A percentile compares a stretch with the other conserved stretches of the same genome.
These are phyloP conservation scores for Machimus atricapillus DNA, from an alignment of 2,888 invertebrate species.

Conservation along the genomic window DNA sequence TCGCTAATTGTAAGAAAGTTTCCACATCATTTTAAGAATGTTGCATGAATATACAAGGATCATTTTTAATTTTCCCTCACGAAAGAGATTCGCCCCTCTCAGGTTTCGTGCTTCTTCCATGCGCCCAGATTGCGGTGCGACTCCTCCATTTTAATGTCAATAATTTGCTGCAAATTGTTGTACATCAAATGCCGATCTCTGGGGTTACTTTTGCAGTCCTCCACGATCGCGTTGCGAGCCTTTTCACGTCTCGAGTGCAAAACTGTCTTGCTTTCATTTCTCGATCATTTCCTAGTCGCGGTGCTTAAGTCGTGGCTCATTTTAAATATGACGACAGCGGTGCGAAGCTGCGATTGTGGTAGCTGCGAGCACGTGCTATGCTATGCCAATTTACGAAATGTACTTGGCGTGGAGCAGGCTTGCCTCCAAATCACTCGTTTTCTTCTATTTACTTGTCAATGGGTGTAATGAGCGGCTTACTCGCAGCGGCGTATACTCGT, in stretches of 20 bases:
- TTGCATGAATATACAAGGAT: neutral
- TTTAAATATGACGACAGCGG: conserved; percentile 14
- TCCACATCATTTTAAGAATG: neutral
- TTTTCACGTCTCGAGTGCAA: conserved; percentile 6
- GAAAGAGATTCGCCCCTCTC: neutral
- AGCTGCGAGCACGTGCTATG: conserved; percentile 22
- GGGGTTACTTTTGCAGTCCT: neutral
- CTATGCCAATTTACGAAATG: conserved; percentile 30
- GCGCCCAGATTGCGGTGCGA: neutral
- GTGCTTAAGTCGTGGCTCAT: neutral
- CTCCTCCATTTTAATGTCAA: neutral
- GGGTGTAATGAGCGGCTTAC: conserved; percentile 21
- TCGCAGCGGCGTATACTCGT: neutral
- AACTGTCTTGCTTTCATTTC: conserved; percentile 13
- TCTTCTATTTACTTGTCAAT: conserved; percentile 26
- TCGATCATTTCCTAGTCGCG: conserved; percentile 25
- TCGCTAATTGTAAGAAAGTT: neutral
- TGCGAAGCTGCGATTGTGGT: neutral
- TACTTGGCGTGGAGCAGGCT: conserved; percentile 28
- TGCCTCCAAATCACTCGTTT: neutral
- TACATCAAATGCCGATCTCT: neutral
- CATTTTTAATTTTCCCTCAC: neutral
- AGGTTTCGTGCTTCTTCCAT: neutral
- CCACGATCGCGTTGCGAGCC: neutral
- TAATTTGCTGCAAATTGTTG: conserved; percentile 26